Evolutionary conservation across 2,888 invertebrate genomes (phyloP).

Genomic region (Hirtodrosophila confusa): DNA sequence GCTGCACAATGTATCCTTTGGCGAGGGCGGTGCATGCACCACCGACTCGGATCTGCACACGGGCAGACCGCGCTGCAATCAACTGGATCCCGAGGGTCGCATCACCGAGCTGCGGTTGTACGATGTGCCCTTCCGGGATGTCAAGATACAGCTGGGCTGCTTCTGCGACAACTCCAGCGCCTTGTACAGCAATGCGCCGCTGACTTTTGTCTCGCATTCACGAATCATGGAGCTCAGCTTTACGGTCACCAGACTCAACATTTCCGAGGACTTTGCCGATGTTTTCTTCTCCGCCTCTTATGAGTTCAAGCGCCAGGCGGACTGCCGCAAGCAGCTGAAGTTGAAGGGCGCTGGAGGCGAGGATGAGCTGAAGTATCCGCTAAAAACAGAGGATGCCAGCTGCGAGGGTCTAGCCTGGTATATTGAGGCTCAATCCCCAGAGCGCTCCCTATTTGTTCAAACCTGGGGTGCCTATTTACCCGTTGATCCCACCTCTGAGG

Average conservation of each 20-base stretch:
- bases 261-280: constrained; percentile 92
- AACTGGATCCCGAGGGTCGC: constrained; percentile 83
- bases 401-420: constrained; percentile 88
- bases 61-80: constrained; percentile 87
- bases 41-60: constrained; percentile 90
- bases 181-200: constrained; percentile 86
- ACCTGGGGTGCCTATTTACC: constrained; percentile 93
- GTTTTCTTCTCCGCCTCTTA: constrained; percentile 91
- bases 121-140: constrained; percentile 89
- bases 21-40: constrained; percentile 87
- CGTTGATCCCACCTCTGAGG: constrained; percentile 86
- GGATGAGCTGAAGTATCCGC: constrained; percentile 87
- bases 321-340: constrained; percentile 88
- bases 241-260: constrained; percentile 89
- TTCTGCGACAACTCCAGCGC: constrained; percentile 90
- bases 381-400: constrained; percentile 85
- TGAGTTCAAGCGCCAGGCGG: constrained; percentile 87
- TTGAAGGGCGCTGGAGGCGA: constrained; percentile 88
- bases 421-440: constrained; percentile 90
- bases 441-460: constrained; percentile 91
- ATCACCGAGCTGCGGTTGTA: constrained; percentile 86
- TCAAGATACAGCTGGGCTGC: constrained; percentile 89
- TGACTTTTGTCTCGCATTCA: constrained; percentile 88
- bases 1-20: constrained; percentile 90
- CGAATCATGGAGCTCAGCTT: constrained; percentile 91